Evolutionary conservation across 2,113 vertebrate genomes (phyloP).

Genomic region (Tilapia sparmanii): DNA sequence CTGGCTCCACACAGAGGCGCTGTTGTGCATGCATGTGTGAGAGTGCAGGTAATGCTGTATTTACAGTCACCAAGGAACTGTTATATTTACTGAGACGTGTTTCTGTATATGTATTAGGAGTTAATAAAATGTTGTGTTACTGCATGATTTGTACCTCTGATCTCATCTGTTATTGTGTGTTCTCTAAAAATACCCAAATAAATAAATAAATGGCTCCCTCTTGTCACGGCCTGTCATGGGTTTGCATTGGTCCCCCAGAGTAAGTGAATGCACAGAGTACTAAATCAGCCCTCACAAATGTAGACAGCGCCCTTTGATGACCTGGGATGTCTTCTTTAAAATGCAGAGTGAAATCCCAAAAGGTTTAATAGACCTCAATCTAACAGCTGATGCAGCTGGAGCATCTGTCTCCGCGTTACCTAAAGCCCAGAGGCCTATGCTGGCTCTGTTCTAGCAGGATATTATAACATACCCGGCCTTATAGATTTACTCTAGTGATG

Average conservation of each 20-base stretch:
- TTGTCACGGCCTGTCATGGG: background rate
- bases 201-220: background rate
- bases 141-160: background rate
- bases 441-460: background rate
- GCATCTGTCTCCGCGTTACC: conserved; percentile 11
- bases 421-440: background rate
- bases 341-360: background rate
- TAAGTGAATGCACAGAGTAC: background rate
- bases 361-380: background rate
- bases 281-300: background rate
- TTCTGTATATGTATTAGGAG: background rate
- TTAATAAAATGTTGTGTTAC: background rate
- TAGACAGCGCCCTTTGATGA: background rate
- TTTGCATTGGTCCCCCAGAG: background rate
- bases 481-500: background rate
- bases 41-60: background rate
- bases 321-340: background rate
- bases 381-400: conserved; percentile 24
- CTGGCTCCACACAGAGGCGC: background rate
- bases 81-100: background rate
- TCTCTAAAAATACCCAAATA: background rate
- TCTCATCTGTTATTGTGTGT: background rate
- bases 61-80: background rate
- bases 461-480: background rate
- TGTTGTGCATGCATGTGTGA: background rate